A percentile compares a stretch with the other conserved stretches of the same genome.
These are phyloP conservation scores for Dermatemys mawii DNA, from an alignment of 2,113 vertebrate species.

Conservation along the genomic window DNA sequence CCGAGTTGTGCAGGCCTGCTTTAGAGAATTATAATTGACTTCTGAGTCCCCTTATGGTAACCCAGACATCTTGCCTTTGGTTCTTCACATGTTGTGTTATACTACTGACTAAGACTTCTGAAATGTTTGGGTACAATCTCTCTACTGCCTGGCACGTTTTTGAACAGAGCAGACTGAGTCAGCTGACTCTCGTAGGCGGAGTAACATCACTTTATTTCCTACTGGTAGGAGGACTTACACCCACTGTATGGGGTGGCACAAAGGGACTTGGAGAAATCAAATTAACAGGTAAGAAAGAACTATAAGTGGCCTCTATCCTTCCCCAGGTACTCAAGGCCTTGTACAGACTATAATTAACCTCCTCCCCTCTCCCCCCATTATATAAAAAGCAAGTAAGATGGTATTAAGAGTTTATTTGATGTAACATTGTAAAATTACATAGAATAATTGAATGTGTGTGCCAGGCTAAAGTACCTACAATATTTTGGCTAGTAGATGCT, in stretches of 20 bases:
- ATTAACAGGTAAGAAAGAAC: slow-evolving; percentile 54
- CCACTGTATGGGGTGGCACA: background rate
- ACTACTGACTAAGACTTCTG: background rate
- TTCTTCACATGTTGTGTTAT: background rate
- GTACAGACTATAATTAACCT: background rate
- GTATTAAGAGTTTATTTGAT: background rate
- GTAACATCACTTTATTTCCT: background rate
- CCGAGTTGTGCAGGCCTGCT: no score
- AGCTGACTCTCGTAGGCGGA: background rate
- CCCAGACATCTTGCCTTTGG: background rate
- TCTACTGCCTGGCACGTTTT: background rate
- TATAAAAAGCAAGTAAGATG: background rate
- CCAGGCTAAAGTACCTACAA: background rate
- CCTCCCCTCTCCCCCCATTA: background rate
- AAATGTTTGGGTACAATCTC: background rate
- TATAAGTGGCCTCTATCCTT: background rate
- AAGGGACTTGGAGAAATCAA: slow-evolving; percentile 56
- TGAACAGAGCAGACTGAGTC: background rate
- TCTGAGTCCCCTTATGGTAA: slow-evolving; percentile 26
- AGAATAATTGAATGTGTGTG: background rate
- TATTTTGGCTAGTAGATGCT: background rate
- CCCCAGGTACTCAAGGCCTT: background rate
- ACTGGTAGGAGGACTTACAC: background rate
- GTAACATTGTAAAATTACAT: background rate
- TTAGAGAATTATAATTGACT: slow-evolving; percentile 13